Evolutionary conservation across 2,797 vertebrate genomes (phyloP), one percentile per base, ranked within the genome.

Genomic region (Manis crassicaudata): DNA sequence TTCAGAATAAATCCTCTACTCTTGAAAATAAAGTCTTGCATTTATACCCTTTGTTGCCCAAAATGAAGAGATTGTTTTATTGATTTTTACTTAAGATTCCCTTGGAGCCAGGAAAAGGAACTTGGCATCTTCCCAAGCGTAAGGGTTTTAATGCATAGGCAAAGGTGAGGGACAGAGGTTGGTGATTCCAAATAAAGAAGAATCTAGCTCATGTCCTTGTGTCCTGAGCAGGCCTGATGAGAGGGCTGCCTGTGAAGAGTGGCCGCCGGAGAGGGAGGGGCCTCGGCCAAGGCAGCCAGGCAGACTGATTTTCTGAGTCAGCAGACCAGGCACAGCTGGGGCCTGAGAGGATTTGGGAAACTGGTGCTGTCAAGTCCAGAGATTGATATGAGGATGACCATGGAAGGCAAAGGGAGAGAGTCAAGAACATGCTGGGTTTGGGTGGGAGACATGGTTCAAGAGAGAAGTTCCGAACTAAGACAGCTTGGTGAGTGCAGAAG

Each of bases 51-150:
- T 84, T 54, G 5, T 43, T 79, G 12, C 12, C 21, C 25, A 1
- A 86, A 81, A 93, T 75, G 62, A 80, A 83, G 52, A 80, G 29
- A 46, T 21, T 58, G 3, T 60, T 81, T 86, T 58, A 29, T 21
- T 92, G 37, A 82, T 75, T 93, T 97, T 87, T 68, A 63, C 50
- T 37, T 92, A 85, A 96, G 46, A 7, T 86, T 35, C 88, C 43
- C 68, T 93, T 95, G 73, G 76, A 73, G 11, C 35, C 12, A 62
- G n/a, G 23, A 63, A 46, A 94, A 75, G 89, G 52, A 94, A 65
- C 14, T 46, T 90, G 20, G 46, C 72, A 85, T 94, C 80, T 96
- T 58, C 79, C 72, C 32, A 70, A 35, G 58, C 67, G 27, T 95
- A 91, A 80, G 40, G 1, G 5, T 82, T 94, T 93, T 32, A 73